Evolutionary conservation across 2,113 vertebrate species (phyloP), one percentile per base, ranked within the genome.

Genomic region (Aythya baeri): DNA sequence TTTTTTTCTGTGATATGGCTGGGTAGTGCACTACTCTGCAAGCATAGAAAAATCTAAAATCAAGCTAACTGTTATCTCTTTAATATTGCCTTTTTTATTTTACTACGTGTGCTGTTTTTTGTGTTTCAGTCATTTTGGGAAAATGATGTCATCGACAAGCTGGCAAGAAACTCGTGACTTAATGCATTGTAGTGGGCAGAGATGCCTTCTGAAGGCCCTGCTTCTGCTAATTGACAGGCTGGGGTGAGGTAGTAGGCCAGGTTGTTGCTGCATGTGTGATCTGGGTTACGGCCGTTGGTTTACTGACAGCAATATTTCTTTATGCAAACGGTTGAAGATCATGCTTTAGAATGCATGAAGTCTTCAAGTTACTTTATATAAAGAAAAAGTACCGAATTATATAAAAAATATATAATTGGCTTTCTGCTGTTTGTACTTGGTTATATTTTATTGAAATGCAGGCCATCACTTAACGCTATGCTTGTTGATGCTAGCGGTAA

Each of bases 241-340:
- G 83, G 79, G 49, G 76, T 67, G 57, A 94, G 80, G 93, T 91
- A 88, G 83, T 77, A 95, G 89, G 78, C 87, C 93, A 85, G 38
- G 55, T 86, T 94, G 90, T 96, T 96, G 71, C 75, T 90, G 91
- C 91, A 91, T 88, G 17, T 61, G 43, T 90, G 93, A 89, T 95
- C 79, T 96, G 80, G 91, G 91, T 96, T 94, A 90, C 71, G 38
- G 68, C 65, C 81, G 58, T 91, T 20, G 23, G 63, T 66, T 95
- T 93, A 85, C 79, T 67, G 79, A 59, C 61, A 83, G 55, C 13
- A 9, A 5, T 66, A 2, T 78, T 86, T 52, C 59, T 92, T 78
- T 36, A 80, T 83, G 55, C 55, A n/a, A 83, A 50, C 7, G 36
- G 63, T 54, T 93, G 32, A 76, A n/a, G 73, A 46, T 54, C 10